Conservation (phyloP, 2,888 invertebrate species). For the Lamellibrachia satsuma region DNA sequence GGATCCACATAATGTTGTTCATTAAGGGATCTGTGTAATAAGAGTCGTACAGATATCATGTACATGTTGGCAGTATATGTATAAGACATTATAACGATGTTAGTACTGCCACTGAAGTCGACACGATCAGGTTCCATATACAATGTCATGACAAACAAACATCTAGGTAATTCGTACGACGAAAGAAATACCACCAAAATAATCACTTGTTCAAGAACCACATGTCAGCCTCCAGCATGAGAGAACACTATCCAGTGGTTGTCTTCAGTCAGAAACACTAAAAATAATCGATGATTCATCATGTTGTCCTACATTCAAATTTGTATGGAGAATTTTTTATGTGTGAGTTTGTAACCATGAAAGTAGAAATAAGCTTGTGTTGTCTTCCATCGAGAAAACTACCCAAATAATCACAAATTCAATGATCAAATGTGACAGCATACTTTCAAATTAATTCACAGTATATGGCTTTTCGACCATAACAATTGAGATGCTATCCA, state of each 20-base stretch:
- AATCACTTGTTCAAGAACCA: background rate
- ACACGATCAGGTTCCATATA: background rate
- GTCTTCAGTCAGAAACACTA: too few relatives aligned
- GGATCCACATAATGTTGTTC: background rate
- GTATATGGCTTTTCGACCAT: background rate
- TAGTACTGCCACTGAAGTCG: too few relatives aligned
- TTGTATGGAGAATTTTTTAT: background rate
- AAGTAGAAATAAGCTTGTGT: background rate
- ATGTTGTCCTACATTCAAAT: background rate
- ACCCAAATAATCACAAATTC: background rate
- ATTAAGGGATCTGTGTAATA: background rate
- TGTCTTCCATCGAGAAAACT: background rate
- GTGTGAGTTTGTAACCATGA: background rate
- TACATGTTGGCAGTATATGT: too few relatives aligned
- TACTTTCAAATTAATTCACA: background rate
- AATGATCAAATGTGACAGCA: background rate
- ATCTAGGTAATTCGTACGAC: background rate
- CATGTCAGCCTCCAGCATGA: background rate
- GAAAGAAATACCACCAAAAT: background rate
- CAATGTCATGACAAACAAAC: background rate
- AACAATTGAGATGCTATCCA: background rate
- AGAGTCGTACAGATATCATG: too few relatives aligned
- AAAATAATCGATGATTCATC: background rate
- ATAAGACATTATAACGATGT: too few relatives aligned
- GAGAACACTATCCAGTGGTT: too few relatives aligned